Base-by-base conservation (phyloP, 2,888 invertebrate genomes). In the Myopa testacea region DNA sequence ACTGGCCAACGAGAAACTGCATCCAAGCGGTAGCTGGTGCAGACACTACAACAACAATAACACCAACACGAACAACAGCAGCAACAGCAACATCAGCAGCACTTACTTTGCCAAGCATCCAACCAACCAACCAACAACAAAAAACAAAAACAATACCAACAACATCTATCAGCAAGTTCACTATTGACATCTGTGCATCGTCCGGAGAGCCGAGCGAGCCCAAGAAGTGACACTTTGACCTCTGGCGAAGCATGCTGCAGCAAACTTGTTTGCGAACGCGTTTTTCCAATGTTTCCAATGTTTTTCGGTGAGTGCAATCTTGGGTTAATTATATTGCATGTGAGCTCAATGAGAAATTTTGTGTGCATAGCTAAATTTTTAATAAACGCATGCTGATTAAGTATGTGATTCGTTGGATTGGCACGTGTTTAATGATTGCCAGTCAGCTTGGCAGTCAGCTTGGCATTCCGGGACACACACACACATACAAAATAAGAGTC, bases 301-400 rank as follows among this genome's bases (percentile, higher is more conserved):
- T 16, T 19, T 60, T 75, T 75, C 38, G 74, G 69, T 55, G 60
- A 60, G 40, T 75, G 75, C 69, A 69, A 75, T 69, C 50, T 68
- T 60, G 14, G 45, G 55, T 40, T 60, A 75, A 75, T 75, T 69
- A 75, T 75, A 75, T 26, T 26, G 45, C 10, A 45, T 45, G 45
- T 26, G 68, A 40, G 60, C 26, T 68, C 62, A 40, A 69, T 38
- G 19, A 37, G 40, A 75, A 55, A 60, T 69, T 69, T 69, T 75
- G 75, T 75, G 68, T 68, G 75, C 75, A 75, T 69, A 75, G 60
- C 68, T 69, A 75, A 75, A 60, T 69, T 69, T 60, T 60, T 60
- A 75, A 60, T 69, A 58, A 69, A 69, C 69, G 68, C 55, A 58
- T 68, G 26, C 3, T 45, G 45, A 45, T 45, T 45, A 60, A 45